Conservation (phyloP, 2,888 invertebrate species). For the Aproaerema taeniolella region DNA sequence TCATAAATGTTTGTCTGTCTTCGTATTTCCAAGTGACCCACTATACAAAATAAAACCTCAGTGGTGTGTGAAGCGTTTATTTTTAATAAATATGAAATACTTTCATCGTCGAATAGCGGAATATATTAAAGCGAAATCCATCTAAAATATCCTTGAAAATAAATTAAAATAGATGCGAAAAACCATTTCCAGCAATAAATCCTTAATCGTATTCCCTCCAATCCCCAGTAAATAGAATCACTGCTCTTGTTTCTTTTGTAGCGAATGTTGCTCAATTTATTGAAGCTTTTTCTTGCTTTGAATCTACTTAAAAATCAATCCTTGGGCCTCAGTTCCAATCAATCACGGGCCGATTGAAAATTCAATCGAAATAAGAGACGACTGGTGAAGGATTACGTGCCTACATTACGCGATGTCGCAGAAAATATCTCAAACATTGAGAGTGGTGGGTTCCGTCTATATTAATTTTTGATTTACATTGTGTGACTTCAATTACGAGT, state of each 20-base stretch:
- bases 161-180: slow-evolving; percentile 28
- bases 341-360: slow-evolving; percentile 68
- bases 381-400: slow-evolving; percentile 65
- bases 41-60: too few species aligned
- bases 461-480: too few species aligned
- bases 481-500: too few species aligned
- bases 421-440: slow-evolving; percentile 31
- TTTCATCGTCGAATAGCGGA: too few species aligned
- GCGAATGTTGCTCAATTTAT: slow-evolving; percentile 58
- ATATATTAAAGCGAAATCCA: slow-evolving; percentile 12
- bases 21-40: too few species aligned
- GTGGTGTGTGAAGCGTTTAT: too few species aligned
- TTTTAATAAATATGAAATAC: too few species aligned
- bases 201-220: slow-evolving; percentile 46
- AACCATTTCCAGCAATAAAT: slow-evolving; percentile 27
- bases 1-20: too few species aligned
- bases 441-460: too few species aligned
- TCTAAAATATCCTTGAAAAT: slow-evolving; percentile 24
- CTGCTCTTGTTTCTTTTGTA: slow-evolving; percentile 54
- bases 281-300: slow-evolving; percentile 55
- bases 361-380: slow-evolving; percentile 65
- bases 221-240: slow-evolving; percentile 53
- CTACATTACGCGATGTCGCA: slow-evolving; percentile 48
- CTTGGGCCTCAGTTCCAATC: slow-evolving; percentile 60
- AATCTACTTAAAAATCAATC: slow-evolving; percentile 66